Base-by-base conservation (phyloP, 2,888 invertebrate species). In the Yponomeuta sedellus region DNA sequence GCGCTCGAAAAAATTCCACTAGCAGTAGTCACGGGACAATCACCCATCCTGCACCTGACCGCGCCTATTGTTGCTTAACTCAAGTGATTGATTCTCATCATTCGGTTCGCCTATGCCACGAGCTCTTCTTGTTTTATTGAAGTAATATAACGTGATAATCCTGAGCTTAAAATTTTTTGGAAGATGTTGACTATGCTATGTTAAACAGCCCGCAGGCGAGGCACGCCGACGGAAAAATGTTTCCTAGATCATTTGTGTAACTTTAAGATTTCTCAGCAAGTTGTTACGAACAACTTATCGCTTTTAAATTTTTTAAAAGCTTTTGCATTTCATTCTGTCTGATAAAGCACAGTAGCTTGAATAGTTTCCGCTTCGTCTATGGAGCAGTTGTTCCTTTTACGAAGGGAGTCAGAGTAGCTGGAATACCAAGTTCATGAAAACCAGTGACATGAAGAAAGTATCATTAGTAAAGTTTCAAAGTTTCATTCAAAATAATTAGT, bases 241-340 rank as follows among this genome's bases (percentile, higher is more conserved):
- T 79, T 79, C 73, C 73, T 75, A 74, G 74, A 79, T 80, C 80
- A 82, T 82, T 81, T 81, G 75, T 78, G 75, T 79, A 79, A 80
- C 79, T 80, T 77, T 76, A 76, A 77, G 77, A 75, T 78, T 78
- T 75, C 77, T 72, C 71, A 70, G 71, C 73, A 76, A 76, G 76
- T 78, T 77, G 76, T 77, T 77, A 75, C 75, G 75, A 77, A 81
- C 73, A 80, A 82, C 78, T 80, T 81, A 77, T 74, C 71, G 71
- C 75, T 72, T 75, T 76, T 74, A 76, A 76, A 75, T 75, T 76
- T 76, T 82, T 79, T 81, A 78, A 80, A 81, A 79, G 79, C 79
- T 79, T 78, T 78, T 75, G 72, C 75, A 76, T 75, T 77, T 76
- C 73, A 75, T 75, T 71, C 44, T 52, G 44, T 67, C 68, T 68